A percentile compares a stretch with the other conserved stretches of the same genome.
phyloP scores from a whole-genome alignment of 2,797 vertebrate species.

The Acipenser transmontanus region DNA sequence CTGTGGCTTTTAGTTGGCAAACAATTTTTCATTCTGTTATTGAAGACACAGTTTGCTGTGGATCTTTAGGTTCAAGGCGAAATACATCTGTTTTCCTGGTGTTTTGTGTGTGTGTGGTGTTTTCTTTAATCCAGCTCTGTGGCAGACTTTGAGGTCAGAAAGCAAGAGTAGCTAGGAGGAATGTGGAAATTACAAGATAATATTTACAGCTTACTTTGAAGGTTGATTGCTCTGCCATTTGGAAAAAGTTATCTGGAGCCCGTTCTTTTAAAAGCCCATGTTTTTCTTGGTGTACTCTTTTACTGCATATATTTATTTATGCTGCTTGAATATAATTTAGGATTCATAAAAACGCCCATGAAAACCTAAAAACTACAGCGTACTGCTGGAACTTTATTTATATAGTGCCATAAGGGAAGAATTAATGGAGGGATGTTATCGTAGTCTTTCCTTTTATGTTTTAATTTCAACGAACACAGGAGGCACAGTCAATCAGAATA shows the following conservation, averaged over 20 bases:
- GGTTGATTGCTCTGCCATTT: constrained; percentile 9
- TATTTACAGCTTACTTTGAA: constrained; percentile 20
- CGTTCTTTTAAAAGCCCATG: neutral
- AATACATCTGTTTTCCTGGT: constrained; percentile 19
- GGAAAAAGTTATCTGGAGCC: constrained; percentile 1
- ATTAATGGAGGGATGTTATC: too few relatives aligned
- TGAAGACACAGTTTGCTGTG: constrained; percentile 17
- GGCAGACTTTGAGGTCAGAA: constrained; percentile 12
- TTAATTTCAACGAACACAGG: too few relatives aligned
- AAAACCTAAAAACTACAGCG: neutral
- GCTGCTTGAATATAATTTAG: neutral
- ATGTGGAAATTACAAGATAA: constrained; percentile 28
- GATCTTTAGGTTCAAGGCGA: constrained; percentile 25
- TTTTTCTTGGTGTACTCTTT: neutral
- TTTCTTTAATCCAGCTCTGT: constrained; percentile 22
- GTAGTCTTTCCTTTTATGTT: too few relatives aligned
- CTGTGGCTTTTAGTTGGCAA: constrained; percentile 28
- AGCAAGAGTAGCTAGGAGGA: constrained; percentile 17
- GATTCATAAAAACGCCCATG: neutral
- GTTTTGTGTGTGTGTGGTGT: constrained; percentile 9
- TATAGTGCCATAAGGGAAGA: too few relatives aligned
- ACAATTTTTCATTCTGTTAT: too few relatives aligned
- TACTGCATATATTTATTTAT: neutral
- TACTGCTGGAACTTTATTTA: neutral
- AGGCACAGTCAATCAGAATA: too few relatives aligned